Percentiles rank a stretch among this genome's conserved stretches.
phyloP scores from a whole-genome alignment of 2,888 invertebrate genomes.

The Cosmia pyralina region DNA sequence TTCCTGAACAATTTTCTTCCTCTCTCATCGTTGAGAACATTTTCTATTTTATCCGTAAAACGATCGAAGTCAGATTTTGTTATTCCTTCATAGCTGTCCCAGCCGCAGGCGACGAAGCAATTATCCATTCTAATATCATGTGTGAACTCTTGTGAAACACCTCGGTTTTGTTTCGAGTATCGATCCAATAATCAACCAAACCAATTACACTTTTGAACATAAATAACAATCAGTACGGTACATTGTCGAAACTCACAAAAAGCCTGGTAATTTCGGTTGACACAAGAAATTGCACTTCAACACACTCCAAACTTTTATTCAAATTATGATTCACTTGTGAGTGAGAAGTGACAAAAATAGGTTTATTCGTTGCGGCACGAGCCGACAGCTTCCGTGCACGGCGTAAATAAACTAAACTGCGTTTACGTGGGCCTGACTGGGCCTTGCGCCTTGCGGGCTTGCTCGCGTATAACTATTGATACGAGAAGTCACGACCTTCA shows the following conservation, averaged over 20 bases:
- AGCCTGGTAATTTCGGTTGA: background rate
- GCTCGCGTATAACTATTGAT: slow-evolving; percentile 58
- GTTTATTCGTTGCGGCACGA: slow-evolving; percentile 69
- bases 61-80: slow-evolving; percentile 87
- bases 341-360: slow-evolving; percentile 84
- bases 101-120: slow-evolving; percentile 87
- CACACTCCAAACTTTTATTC: slow-evolving; percentile 21
- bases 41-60: slow-evolving; percentile 88
- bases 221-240: slow-evolving; percentile 29
- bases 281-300: slow-evolving; percentile 18
- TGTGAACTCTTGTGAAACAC: slow-evolving; percentile 72
- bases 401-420: slow-evolving; percentile 85
- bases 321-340: slow-evolving; percentile 65
- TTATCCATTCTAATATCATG: slow-evolving; percentile 85
- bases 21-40: slow-evolving; percentile 86
- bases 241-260: slow-evolving; percentile 27
- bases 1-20: slow-evolving; percentile 85
- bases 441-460: slow-evolving; percentile 28
- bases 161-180: slow-evolving; percentile 73
- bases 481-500: slow-evolving; percentile 69
- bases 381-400: slow-evolving; percentile 72
- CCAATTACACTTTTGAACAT: slow-evolving; percentile 39
- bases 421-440: slow-evolving; percentile 66
- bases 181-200: slow-evolving; percentile 70
- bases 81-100: slow-evolving; percentile 83